Evolutionary conservation across 2,113 vertebrate genomes (phyloP), one percentile per base, ranked within the genome.

Genomic region (Hiodon alosoides): DNA sequence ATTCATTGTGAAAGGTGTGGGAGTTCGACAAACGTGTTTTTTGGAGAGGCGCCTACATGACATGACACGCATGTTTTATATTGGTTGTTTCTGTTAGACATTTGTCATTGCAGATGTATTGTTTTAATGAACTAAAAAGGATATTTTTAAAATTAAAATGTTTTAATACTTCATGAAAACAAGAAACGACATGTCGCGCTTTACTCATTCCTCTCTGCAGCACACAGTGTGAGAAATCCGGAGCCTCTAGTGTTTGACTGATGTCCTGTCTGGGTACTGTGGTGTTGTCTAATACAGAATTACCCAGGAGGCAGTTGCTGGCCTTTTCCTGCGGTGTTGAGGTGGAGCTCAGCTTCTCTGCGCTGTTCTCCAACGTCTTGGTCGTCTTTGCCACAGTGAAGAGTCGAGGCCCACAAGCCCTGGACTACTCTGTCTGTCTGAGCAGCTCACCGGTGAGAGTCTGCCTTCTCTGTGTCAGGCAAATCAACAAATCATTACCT

Each of bases 341-440:
- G 74, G 92, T 87, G 73, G 86, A 95, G 85, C 82, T 96, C 14
- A 85, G 67, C 80, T 95, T 93, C 79, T 90, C 89, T 2, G 85
- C 78, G 0, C 80, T 94, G 76, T 95, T 94, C 87, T 94, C 93
- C 50, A 95, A 96, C 1, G 83, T 95, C 59, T 77, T 95, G 77
- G 85, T 87, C 0, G 85, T 87, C 54, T 94, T 93, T 9, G 93
- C 90, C 65, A 89, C 81, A 67, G 82, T 94, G 61, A 93, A 87
- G 78, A 74, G 70, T 0, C 77, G 61, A 0, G 83, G 84, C 0
- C 51, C 80, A 6, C 75, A 67, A 0, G 0, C 89, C 11, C 2
- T 87, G 53, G 90, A 92, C 13, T 80, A 88, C 76, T 85, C 62
- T 0, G 79, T 95, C 64, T 81, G 72, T 67, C 87, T 96, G 53